Base-by-base conservation (phyloP, 2,797 vertebrate species). In the Crocodylus rhombifer region DNA sequence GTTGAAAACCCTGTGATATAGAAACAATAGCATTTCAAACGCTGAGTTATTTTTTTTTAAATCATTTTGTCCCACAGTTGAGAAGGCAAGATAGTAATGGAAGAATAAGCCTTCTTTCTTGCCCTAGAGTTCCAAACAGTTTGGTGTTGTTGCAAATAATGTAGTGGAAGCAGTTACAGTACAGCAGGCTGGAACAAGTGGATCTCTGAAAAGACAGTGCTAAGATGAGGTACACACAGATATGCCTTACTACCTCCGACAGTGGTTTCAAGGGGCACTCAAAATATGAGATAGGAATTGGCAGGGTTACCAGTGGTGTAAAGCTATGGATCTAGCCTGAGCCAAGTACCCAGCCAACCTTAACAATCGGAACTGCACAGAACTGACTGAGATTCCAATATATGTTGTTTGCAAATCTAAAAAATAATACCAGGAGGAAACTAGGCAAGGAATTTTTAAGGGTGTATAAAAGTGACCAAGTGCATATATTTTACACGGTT, bases 391-490 rank as follows among this genome's bases (percentile, higher is more conserved):
- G 73, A 15, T 36, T 77, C 11, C 6, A 64, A 3, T 62, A 73
- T 65, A 87, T 85, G 14, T 4, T 81, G 15, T 60, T 85, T 83
- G 56, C 20, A 36, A 30, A 3, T 25, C 81, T 92, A 69, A 58
- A 4, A 73, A 87, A 42, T 36, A 63, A 20, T 57, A 6, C 55
- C 26, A 14, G 28, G 78, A 67, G 4, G 55, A 23, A 85, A 6
- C 1, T 36, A 71, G 30, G 8, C 1, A 58, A 75, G 18, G 73
- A 5, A 51, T 4, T 26, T 0, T 75, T 36, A 11, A 2, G 23
- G 42, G 42, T 67, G 42, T 77, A 69, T 7, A 26, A 82, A 82
- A 55, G 14, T 42, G 33, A 80, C 42, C 0, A 0, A 88, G 80
- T n/a, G 4, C 1, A 75, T 0, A 7, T 4, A 30, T 75, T 89